These are phyloP conservation scores for rat (Rattus norvegicus) DNA, from an alignment of 2,113 vertebrate genomes.

Conservation along the genomic window DNA sequence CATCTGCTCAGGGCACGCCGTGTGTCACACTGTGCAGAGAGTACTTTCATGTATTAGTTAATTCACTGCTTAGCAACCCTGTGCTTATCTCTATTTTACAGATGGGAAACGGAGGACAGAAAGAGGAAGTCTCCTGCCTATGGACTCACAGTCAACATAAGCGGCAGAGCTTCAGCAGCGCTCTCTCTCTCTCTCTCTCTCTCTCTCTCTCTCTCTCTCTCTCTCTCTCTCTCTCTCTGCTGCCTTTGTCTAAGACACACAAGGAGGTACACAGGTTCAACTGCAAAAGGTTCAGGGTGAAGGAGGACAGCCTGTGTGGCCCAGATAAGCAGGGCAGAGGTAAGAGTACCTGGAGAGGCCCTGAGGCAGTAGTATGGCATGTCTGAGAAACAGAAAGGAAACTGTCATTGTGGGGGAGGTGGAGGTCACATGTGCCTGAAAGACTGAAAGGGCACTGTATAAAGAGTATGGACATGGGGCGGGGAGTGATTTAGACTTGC, in stretches of 20 bases:
- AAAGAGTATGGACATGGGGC: not conserved
- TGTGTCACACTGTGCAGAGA: not conserved
- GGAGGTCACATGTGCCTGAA: not conserved
- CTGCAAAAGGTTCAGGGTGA: not conserved
- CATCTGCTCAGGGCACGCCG: not conserved
- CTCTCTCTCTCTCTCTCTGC: too few relatives aligned
- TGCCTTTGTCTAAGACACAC: not conserved
- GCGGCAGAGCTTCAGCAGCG: not conserved
- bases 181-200: too few relatives aligned
- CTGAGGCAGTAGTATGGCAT: not conserved
- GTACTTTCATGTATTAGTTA: not conserved
- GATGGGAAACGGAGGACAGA: constrained; percentile 23
- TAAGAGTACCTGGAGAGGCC: not conserved
- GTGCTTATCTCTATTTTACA: not conserved
- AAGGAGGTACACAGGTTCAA: not conserved
- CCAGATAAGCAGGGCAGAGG: too few relatives aligned
- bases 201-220: too few relatives aligned
- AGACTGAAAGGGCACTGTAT: not conserved
- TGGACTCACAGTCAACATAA: not conserved
- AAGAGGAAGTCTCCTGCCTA: not conserved
- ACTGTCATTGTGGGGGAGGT: rapidly evolving
- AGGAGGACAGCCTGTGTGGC: not conserved
- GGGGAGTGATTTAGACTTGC: not conserved
- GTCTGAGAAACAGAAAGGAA: not conserved
- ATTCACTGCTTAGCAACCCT: not conserved